phyloP scores from a whole-genome alignment of 1,140 invertebrate genomes.

The Philopotamus ludificatus region DNA sequence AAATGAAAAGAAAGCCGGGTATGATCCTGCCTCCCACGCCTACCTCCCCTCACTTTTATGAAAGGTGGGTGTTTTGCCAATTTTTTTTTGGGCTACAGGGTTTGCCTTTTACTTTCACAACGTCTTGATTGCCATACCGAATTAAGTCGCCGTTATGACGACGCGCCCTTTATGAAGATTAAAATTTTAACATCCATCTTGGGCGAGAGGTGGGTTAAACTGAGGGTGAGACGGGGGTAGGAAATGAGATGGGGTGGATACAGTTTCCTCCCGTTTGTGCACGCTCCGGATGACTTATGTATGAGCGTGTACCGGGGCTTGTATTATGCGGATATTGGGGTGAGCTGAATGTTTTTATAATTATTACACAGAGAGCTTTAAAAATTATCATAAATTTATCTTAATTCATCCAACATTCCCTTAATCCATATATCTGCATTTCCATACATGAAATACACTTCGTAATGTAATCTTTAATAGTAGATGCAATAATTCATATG shows the following conservation, averaged over 20 bases:
- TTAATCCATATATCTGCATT: too few relatives aligned
- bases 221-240: not conserved
- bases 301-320: conserved; percentile 5
- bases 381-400: too few relatives aligned
- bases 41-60: not conserved
- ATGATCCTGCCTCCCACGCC: not conserved
- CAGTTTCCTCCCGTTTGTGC: not conserved
- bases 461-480: too few relatives aligned
- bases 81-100: conserved; percentile 12
- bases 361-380: too few relatives aligned
- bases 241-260: not conserved
- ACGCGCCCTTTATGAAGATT: conserved; percentile 39
- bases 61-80: not conserved
- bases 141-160: conserved; percentile 40
- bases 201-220: not conserved
- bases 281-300: conserved; percentile 20
- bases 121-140: conserved; percentile 40
- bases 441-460: too few relatives aligned
- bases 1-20: conserved; percentile 18
- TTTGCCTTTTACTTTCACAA: conserved; percentile 40
- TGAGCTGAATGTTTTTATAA: too few relatives aligned
- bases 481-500: too few relatives aligned
- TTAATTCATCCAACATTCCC: too few relatives aligned
- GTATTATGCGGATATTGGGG: conserved; percentile 3
- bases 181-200: conserved; percentile 41